These are phyloP conservation scores for Sapayoa aenigma DNA, from an alignment of 2,113 vertebrate species.

Conservation along the genomic window DNA sequence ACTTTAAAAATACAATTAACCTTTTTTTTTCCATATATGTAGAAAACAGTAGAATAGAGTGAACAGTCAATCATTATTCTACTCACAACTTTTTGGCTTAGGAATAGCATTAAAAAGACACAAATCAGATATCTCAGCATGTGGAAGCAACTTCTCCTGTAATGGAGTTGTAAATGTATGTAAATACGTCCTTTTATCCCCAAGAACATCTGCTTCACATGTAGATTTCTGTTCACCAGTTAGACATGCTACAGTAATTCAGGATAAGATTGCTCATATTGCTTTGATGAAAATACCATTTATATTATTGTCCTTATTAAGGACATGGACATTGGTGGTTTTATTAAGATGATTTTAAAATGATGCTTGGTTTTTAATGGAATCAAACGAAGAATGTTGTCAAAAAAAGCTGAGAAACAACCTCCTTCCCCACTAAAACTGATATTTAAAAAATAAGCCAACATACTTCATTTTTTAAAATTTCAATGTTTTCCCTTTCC, in stretches of 20 bases:
- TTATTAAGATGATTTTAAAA: not conserved
- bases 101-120: not conserved
- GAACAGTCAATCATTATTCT: not conserved
- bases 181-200: not conserved
- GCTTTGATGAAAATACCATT: not conserved
- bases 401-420: not conserved
- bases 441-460: not conserved
- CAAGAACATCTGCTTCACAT: not conserved
- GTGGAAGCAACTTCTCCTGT: not conserved
- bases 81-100: not conserved
- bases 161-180: not conserved
- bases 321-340: not conserved
- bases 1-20: not conserved
- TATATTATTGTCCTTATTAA: no score
- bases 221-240: not conserved
- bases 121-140: not conserved
- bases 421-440: rapidly evolving
- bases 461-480: rapidly evolving
- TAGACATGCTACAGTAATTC: not conserved
- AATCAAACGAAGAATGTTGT: not conserved
- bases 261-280: not conserved
- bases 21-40: not conserved
- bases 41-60: not conserved
- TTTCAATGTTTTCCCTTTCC: not conserved
- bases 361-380: not conserved